These are phyloP conservation scores for Parasteatoda lunata DNA, from an alignment of 2,888 invertebrate genomes.

Conservation along the genomic window DNA sequence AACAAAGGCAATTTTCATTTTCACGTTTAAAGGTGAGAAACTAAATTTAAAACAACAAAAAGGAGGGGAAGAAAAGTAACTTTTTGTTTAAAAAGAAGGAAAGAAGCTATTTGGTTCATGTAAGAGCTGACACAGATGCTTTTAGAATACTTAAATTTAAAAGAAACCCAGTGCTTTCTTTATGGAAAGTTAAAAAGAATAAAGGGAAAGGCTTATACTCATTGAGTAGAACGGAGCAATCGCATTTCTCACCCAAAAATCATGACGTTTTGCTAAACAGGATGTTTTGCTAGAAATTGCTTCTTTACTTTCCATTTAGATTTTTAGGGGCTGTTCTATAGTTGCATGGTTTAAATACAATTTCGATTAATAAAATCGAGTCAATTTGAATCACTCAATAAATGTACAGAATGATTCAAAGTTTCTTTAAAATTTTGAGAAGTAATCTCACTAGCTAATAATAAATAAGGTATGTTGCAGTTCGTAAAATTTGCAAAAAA, in stretches of 20 bases:
- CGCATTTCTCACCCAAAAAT: slow-evolving; percentile 20
- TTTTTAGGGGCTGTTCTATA: slow-evolving; percentile 17
- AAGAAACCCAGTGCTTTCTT: slow-evolving; percentile 14
- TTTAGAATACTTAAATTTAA: slow-evolving; percentile 30
- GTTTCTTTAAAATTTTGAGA: too few species aligned
- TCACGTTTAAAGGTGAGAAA: neutral
- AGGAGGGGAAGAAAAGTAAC: neutral
- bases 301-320: slow-evolving; percentile 3
- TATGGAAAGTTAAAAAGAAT: slow-evolving; percentile 33
- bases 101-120: neutral
- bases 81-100: neutral
- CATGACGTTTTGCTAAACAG: slow-evolving; percentile 19
- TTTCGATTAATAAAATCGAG: too few species aligned
- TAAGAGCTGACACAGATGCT: slow-evolving; percentile 27
- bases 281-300: slow-evolving; percentile 2
- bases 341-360: neutral
- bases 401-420: too few species aligned
- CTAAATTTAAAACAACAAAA: neutral
- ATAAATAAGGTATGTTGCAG: too few species aligned
- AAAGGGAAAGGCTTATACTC: slow-evolving; percentile 14
- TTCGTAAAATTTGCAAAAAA: too few species aligned
- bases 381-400: too few species aligned
- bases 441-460: too few species aligned
- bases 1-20: slow-evolving; percentile 17
- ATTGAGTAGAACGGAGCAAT: slow-evolving; percentile 26